These are phyloP conservation scores for Equus quagga DNA, from an alignment of 2,113 vertebrate species.

Conservation along the genomic window DNA sequence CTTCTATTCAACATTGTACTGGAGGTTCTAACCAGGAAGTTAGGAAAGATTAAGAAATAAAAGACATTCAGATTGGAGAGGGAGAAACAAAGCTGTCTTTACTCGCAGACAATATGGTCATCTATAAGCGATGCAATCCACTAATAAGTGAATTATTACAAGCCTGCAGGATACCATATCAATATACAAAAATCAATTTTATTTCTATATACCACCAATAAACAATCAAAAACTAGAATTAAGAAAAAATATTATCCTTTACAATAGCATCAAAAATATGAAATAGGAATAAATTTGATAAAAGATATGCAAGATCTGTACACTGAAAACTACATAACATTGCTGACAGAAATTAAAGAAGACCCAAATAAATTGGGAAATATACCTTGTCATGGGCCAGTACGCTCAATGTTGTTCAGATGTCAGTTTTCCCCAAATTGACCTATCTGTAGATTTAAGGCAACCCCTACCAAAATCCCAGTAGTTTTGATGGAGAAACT, in stretches of 20 bases:
- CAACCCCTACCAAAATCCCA: not conserved
- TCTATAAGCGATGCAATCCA: not conserved
- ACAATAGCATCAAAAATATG: not conserved
- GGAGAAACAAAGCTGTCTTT: not conserved
- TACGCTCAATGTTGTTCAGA: not conserved
- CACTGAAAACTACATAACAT: not conserved
- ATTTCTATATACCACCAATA: not conserved
- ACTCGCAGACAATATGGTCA: not conserved
- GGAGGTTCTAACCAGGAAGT: not conserved
- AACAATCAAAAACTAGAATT: not conserved
- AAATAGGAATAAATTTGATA: not conserved
- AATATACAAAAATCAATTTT: slow-evolving; percentile 17
- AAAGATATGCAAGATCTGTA: not conserved
- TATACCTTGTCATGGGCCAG: not conserved
- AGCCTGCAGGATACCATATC: not conserved
- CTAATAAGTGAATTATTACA: not conserved
- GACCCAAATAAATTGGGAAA: not conserved
- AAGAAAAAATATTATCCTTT: not conserved
- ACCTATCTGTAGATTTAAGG: not conserved
- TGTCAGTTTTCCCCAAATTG: not conserved
- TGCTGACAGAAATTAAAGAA: not conserved
- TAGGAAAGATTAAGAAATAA: not conserved
- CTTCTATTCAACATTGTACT: not conserved
- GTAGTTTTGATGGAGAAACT: not conserved
- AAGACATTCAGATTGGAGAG: not conserved